Conservation (phyloP, 2,797 vertebrate species). For the Muscicapa striata region DNA sequence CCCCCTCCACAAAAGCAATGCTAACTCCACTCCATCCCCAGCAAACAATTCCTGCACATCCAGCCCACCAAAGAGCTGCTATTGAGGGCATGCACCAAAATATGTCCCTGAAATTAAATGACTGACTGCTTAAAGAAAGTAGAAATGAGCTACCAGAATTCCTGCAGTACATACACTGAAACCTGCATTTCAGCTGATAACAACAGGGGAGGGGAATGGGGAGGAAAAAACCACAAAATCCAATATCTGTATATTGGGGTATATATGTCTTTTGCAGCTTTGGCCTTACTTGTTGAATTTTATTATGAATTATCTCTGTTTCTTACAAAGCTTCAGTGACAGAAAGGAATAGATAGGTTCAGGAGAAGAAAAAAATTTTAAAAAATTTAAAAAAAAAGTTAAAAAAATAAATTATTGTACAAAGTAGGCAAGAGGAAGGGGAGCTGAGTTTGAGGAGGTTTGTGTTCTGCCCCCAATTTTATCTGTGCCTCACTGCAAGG, state of each 20-base stretch:
- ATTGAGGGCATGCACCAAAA: background rate
- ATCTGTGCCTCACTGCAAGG: background rate
- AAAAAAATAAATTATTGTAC: background rate
- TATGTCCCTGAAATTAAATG: background rate
- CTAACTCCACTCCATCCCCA: background rate
- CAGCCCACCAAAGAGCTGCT: background rate
- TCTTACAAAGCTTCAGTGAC: background rate
- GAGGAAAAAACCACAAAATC: background rate
- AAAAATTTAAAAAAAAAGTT: too few relatives aligned
- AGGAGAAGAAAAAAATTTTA: background rate
- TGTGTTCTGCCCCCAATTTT: background rate
- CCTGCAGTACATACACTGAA: background rate
- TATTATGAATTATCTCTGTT: background rate
- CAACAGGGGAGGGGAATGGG: too few relatives aligned
- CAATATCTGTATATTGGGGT: too few relatives aligned
- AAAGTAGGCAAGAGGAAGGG: background rate
- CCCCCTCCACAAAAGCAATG: background rate
- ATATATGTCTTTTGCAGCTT: background rate
- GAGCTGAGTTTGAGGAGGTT: background rate
- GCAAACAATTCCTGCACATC: rapidly evolving
- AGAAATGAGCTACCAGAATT: background rate
- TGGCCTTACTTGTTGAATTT: background rate
- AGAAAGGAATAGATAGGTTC: background rate
- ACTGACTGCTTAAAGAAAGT: background rate
- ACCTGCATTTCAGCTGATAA: background rate